phyloP scores from a whole-genome alignment of 2,113 vertebrate species.

The Natator depressus region DNA sequence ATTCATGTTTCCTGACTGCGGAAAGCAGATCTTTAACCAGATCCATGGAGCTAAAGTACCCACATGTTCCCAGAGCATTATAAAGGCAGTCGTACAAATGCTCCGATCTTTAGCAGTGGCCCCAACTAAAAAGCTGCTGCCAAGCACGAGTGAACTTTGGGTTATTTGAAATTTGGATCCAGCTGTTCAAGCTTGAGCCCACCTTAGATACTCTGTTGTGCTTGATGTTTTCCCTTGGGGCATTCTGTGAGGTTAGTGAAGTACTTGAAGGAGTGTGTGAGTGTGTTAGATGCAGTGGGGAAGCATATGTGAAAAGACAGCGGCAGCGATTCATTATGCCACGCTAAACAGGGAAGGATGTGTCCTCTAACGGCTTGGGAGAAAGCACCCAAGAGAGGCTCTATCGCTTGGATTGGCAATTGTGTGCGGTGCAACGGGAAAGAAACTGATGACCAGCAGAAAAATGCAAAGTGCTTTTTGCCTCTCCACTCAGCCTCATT shows the following conservation, averaged over 20 bases:
- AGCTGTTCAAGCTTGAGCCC: background rate
- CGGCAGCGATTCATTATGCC: background rate
- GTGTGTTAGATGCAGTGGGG: background rate
- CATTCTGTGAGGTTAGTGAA: no score
- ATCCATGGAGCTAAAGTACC: background rate
- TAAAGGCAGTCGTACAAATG: rapidly evolving
- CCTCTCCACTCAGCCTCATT: background rate
- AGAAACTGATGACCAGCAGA: background rate
- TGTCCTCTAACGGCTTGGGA: background rate
- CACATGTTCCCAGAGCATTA: rapidly evolving
- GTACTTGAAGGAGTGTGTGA: rapidly evolving
- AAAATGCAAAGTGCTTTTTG: rapidly evolving
- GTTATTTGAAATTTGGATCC: background rate
- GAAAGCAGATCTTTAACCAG: background rate
- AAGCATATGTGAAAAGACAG: background rate
- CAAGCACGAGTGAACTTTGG: rapidly evolving
- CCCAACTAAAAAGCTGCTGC: background rate
- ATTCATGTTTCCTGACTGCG: background rate
- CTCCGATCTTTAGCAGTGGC: rapidly evolving
- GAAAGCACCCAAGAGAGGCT: background rate
- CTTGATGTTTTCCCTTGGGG: background rate
- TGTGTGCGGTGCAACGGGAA: background rate
- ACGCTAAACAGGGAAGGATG: background rate
- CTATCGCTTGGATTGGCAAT: background rate
- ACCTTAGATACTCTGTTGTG: background rate